phyloP scores from a whole-genome alignment of 1,140 invertebrate species.

The Drosophila sp. region DNA sequence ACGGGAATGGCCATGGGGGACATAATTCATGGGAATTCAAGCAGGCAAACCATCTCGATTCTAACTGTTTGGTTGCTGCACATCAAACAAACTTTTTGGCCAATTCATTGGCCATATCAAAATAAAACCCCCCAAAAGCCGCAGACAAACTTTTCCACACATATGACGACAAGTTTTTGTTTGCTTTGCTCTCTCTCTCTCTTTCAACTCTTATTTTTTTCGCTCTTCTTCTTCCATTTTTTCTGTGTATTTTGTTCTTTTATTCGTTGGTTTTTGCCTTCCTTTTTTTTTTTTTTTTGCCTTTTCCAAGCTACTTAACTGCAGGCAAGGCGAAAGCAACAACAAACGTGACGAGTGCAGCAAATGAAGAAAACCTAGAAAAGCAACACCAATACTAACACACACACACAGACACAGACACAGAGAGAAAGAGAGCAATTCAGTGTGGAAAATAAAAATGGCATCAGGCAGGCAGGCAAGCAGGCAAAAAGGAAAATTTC shows the following conservation, averaged over 20 bases:
- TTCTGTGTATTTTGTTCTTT: constrained; percentile 10
- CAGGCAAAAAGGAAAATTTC: constrained; percentile 67
- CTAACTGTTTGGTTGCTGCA: constrained; percentile 36
- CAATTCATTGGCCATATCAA: constrained; percentile 75
- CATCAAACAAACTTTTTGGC: constrained; percentile 54
- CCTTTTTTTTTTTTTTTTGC: constrained; percentile 13
- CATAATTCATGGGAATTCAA: constrained; percentile 51
- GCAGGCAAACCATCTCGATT: constrained; percentile 4
- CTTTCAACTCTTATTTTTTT: constrained; percentile 15
- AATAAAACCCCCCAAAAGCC: constrained; percentile 54
- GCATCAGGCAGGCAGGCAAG: constrained; percentile 50
- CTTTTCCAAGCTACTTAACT: constrained; percentile 62
- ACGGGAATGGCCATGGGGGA: no score
- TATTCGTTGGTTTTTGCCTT: no score
- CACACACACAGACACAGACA: constrained; percentile 19
- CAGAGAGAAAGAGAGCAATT: constrained; percentile 11
- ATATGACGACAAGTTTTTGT: constrained; percentile 76
- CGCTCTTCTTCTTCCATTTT: constrained; percentile 18
- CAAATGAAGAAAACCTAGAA: constrained; percentile 35
- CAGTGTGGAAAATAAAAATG: constrained; percentile 36
- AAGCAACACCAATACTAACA: constrained; percentile 11
- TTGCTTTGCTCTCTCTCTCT: constrained; percentile 35
- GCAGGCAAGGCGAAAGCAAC: constrained; percentile 50
- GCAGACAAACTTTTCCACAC: constrained; percentile 73
- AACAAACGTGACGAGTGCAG: constrained; percentile 53